A percentile compares a stretch with the other conserved stretches of the same genome.
phyloP scores from a whole-genome alignment of 2,888 invertebrate species.

The Drosophila emarginata region DNA sequence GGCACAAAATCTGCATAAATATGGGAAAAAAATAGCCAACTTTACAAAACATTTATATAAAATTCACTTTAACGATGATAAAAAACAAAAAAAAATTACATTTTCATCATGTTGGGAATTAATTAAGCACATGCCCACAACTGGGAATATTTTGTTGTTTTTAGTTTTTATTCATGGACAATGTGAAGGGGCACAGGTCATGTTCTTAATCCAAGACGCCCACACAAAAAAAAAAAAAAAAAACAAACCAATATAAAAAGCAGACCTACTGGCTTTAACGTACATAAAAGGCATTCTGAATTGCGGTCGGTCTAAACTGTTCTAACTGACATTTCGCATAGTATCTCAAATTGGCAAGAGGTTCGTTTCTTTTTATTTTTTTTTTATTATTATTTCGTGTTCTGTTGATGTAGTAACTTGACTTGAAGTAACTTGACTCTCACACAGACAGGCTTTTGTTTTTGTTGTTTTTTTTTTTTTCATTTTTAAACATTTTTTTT shows the following conservation, averaged over 20 bases:
- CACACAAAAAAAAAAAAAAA: background rate
- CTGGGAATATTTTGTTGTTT: background rate
- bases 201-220: background rate
- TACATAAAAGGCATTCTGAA: constrained; percentile 3
- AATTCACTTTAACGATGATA: no score
- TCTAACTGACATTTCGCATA: constrained; percentile 22
- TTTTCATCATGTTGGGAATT: constrained; percentile 43
- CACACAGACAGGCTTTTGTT: background rate
- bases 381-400: constrained; percentile 7
- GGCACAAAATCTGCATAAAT: constrained; percentile 22
- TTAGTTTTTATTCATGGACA: no score
- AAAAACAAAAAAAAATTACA: no score
- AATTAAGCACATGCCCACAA: background rate
- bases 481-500: background rate
- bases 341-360: constrained; percentile 29
- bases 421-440: constrained; percentile 4
- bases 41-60: constrained; percentile 25
- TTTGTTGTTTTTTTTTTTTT: no score
- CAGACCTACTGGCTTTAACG: background rate
- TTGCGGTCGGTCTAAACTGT: background rate
- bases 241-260: background rate
- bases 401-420: constrained; percentile 24
- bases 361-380: constrained; percentile 14
- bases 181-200: background rate
- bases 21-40: background rate